phyloP scores from a whole-genome alignment of 2,888 invertebrate genomes.

The Agonopterix arenella region DNA sequence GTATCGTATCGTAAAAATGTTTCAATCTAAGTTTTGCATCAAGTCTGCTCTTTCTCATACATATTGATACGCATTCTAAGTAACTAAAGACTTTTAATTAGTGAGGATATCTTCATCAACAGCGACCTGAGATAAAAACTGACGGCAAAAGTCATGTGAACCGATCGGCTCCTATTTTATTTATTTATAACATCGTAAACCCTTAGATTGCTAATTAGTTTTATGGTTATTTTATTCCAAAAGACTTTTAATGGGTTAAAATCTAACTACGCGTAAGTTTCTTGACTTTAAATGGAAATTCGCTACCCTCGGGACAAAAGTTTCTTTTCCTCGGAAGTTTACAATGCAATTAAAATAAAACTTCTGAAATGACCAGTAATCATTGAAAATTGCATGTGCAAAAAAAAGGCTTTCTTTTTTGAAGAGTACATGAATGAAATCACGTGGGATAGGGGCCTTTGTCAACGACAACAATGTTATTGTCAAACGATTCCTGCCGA shows the following conservation, averaged over 20 bases:
- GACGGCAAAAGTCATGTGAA: conserved; percentile 35
- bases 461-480: conserved; percentile 36
- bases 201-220: conserved; percentile 67
- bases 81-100: conserved; percentile 47
- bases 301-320: neutral
- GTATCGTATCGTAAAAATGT: conserved; percentile 18
- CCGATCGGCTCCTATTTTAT: conserved; percentile 43
- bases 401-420: conserved; percentile 19
- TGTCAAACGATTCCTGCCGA: conserved; percentile 40
- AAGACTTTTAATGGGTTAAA: conserved; percentile 28
- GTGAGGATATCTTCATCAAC: conserved; percentile 52
- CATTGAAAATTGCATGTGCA: conserved; percentile 38
- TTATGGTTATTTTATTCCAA: conserved; percentile 54
- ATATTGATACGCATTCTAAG: conserved; percentile 46
- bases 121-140: conserved; percentile 6
- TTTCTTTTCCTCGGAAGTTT: conserved; percentile 4
- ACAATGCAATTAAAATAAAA: conserved; percentile 22
- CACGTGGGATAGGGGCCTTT: conserved; percentile 32
- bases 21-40: conserved; percentile 9
- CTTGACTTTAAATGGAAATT: conserved; percentile 1
- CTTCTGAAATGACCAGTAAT: conserved; percentile 40
- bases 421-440: conserved; percentile 32
- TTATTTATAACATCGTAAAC: conserved; percentile 63
- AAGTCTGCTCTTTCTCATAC: conserved; percentile 20
- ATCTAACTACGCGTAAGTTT: conserved; percentile 3